Evolutionary conservation across 30 jellyfish, hydroid and myxozoan genomes (phyloP).

Genomic region (Turritopsis dohrnii): DNA sequence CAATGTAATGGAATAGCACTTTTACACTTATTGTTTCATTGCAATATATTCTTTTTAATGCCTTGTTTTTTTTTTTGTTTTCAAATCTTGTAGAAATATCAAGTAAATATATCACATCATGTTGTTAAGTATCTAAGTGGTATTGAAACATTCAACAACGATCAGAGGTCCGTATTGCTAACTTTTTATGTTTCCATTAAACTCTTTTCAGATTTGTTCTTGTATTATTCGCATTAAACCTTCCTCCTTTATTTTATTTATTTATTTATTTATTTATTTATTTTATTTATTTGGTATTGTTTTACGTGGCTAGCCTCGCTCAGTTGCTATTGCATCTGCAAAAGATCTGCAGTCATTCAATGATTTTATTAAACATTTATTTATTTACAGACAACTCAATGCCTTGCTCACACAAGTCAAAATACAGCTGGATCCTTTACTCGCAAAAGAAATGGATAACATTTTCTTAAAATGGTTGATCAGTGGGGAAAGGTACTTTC

Average conservation of each 20-base stretch:
- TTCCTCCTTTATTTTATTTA: no score
- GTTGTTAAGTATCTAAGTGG: neutral
- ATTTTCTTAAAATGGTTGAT: slow-evolving; percentile 3
- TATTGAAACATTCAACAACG: neutral
- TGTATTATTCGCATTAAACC: no score
- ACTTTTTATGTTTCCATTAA: no score
- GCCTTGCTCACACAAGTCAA: neutral
- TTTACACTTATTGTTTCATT: neutral
- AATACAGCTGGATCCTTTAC: neutral
- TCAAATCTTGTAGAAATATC: neutral
- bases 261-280: no score
- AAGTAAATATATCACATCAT: neutral
- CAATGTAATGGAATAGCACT: neutral
- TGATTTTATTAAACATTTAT: no score
- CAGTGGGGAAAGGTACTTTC: slow-evolving; percentile 6
- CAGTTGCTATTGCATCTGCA: no score
- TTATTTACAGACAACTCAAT: neutral
- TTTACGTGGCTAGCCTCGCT: no score
- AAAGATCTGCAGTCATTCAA: no score
- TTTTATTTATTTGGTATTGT: no score
- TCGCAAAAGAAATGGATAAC: neutral
- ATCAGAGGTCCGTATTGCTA: neutral
- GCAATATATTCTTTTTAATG: neutral
- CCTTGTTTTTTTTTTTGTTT: neutral
- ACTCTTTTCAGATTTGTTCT: neutral